Evolutionary conservation across 2,888 invertebrate genomes (phyloP), one percentile per base, ranked within the genome.

Genomic region (Falcaria lacertinaria): DNA sequence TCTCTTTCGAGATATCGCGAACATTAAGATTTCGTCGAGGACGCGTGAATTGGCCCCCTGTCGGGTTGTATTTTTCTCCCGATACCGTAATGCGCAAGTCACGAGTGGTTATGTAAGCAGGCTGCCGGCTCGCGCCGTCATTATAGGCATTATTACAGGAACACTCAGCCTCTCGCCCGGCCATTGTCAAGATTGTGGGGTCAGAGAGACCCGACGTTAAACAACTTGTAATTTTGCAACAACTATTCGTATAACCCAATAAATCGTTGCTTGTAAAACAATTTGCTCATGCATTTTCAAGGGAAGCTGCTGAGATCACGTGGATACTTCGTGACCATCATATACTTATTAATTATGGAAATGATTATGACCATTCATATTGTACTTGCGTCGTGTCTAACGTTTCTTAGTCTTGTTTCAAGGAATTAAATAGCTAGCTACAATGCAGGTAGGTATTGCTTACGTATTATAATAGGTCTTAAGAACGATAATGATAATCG

Each of bases 121-220:
- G 84, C 82, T 78, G 85, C 85, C 74, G 80, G 72, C 76, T 75
- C 73, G 74, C 75, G 74, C 72, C 78, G 76, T 81, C 85, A 87
- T 87, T 88, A 88, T 86, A 81, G 80, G 71, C 76, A 85, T 87
- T 81, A 81, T 74, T 78, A 75, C 72, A 74, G 78, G 81, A 82
- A 80, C 80, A 79, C 80, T 75, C 74, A 63, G 64, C 65, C 77
- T 71, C 69, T 69, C 69, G 72, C 64, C 65, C 69, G 71, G 79
- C 85, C 86, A 87, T 87, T 88, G 89, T 87, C 87, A 87, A 89
- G 88, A 88, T 89, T 88, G 86, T 79, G 82, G 86, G 88, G 87
- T 88, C 88, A 87, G 82, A 59, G 55, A 62, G 74, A 74, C 74
- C 78, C 61, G 67, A 71, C 67, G 76, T 74, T 77, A 71, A 72